A percentile compares a stretch with the other conserved stretches of the same genome.
Conservation (phyloP, 2,113 vertebrate genomes). For the Cyprinodon tularosa region DNA sequence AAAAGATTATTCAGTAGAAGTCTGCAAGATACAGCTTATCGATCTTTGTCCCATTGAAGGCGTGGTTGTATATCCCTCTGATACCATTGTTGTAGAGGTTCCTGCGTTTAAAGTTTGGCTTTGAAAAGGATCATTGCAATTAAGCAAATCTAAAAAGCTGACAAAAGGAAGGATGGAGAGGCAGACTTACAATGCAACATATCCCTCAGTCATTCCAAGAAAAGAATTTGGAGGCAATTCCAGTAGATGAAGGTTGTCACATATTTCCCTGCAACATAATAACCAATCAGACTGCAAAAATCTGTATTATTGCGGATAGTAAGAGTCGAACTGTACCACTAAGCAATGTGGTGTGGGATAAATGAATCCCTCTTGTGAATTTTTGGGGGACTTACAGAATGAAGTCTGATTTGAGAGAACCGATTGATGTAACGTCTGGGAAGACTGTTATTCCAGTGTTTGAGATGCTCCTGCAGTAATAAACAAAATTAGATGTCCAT, state of each 20-base stretch:
- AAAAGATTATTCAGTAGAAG: neutral
- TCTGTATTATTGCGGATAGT: neutral
- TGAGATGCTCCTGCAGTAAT: constrained; percentile 83
- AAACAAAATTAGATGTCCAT: neutral
- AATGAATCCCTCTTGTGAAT: neutral
- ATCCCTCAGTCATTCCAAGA: constrained; percentile 84
- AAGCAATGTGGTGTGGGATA: neutral
- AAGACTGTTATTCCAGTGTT: constrained; percentile 86
- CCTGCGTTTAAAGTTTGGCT: constrained; percentile 62
- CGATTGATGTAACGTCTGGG: constrained; percentile 86
- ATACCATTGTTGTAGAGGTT: constrained; percentile 90
- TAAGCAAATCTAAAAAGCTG: neutral
- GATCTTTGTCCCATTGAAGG: constrained; percentile 88
- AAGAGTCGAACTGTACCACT: neutral
- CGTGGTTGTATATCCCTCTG: constrained; percentile 86
- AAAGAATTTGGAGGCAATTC: constrained; percentile 87
- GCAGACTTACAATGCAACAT: constrained; percentile 83
- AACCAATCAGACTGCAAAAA: neutral
- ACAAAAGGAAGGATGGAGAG: neutral
- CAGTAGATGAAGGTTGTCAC: constrained; percentile 82
- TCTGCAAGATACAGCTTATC: constrained; percentile 80
- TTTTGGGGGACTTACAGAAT: constrained; percentile 82
- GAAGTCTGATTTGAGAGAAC: constrained; percentile 84
- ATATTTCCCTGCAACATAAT: constrained; percentile 82
- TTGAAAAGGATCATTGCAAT: neutral